phyloP scores from a whole-genome alignment of 2,113 vertebrate genomes.

The Prunella himalayana region DNA sequence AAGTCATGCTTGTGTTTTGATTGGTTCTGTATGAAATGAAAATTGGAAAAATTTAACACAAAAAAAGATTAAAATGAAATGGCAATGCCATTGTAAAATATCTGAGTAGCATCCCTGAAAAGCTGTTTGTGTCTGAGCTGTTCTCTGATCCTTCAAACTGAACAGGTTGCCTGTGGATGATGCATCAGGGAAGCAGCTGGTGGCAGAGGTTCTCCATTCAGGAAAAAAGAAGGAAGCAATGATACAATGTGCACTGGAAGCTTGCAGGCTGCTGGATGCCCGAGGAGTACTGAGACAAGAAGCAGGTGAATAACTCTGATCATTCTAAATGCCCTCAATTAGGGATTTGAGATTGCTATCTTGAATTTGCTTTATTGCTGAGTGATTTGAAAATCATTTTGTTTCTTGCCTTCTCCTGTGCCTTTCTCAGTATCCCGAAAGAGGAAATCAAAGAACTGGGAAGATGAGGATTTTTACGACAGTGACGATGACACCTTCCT shows the following conservation, averaged over 20 bases:
- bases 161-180: slow-evolving; percentile 91
- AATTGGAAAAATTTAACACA: background rate
- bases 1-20: background rate
- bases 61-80: background rate
- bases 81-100: background rate
- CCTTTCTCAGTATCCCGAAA: slow-evolving; percentile 87
- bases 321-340: background rate
- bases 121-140: background rate
- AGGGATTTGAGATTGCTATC: background rate
- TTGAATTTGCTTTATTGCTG: background rate
- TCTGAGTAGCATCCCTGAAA: background rate
- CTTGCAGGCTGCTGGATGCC: slow-evolving; percentile 92
- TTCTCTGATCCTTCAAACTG: background rate
- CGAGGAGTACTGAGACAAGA: slow-evolving; percentile 93
- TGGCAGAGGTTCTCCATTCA: slow-evolving; percentile 88
- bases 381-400: background rate
- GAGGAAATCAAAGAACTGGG: slow-evolving; percentile 96
- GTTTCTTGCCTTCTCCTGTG: background rate
- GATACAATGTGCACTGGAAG: slow-evolving; percentile 89
- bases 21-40: background rate
- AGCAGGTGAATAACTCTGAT: slow-evolving; percentile 77
- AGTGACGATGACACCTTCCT: slow-evolving; percentile 97
- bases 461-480: slow-evolving; percentile 96
- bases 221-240: slow-evolving; percentile 96
- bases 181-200: slow-evolving; percentile 87